Base-by-base conservation (phyloP, 2,113 vertebrate species). In the Notothenia coriiceps region DNA sequence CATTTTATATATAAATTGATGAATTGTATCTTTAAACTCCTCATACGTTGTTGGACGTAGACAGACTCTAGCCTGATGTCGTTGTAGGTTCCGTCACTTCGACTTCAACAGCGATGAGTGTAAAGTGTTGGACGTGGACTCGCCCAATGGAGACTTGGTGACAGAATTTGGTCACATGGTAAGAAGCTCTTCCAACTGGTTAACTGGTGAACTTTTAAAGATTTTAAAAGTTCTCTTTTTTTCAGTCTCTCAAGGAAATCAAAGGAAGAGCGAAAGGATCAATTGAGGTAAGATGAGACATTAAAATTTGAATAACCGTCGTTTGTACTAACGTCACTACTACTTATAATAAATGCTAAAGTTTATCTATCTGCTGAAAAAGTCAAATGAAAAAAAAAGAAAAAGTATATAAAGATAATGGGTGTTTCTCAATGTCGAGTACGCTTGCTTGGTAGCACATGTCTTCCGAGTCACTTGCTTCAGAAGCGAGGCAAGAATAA, bases 161-260 rank as follows among this genome's bases (percentile, higher is more conserved):
- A 97, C 97, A 47, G 97, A 98, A 70, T 99, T 99, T 86, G 91
- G 95, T 47, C 96, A 97, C 88, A 91, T 98, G 97, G 98, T 99
- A 95, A 17, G 93, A 85, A 88, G 65, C 15, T 47, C 15, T 0
- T 55, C 50, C 70, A 54, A 46, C 5, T 46, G 15, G 11, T 60
- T 2, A 20, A 43, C 35, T 40, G 1, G 35, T 40, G 6, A 40
- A 40, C 35, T 40, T 40, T 40, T 40, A 40, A 40, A 40, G 35
- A 40, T 40, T 40, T 40, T 40, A 40, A 40, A 40, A 40, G 2
- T 54, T 60, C 40, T 49, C 17, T 33, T 12, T 72, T 66, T 65
- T 79, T 22, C 78, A 99, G 98, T 96, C 96, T 94, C 80, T 98
- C 72, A 96, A 96, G 84, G 97, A 98, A 82, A 93, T 90, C 86